Evolutionary conservation across 2,888 invertebrate species (phyloP).

Genomic region (Ceraclea dissimilis): DNA sequence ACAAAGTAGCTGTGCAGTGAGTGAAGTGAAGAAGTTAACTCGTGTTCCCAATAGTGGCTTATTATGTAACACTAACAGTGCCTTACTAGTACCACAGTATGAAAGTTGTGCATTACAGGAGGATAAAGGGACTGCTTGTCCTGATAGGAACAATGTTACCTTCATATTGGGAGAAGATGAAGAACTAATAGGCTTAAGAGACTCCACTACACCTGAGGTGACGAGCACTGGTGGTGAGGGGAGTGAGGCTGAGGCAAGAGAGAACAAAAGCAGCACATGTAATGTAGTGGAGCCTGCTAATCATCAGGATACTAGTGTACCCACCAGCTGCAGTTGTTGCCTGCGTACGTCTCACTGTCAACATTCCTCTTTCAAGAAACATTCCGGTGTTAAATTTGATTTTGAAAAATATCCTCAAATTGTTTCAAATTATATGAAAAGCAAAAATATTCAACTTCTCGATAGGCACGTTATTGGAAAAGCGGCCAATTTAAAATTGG

Average conservation of each 20-base stretch:
- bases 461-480: slow-evolving; percentile 53
- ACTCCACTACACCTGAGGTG: too few relatives aligned
- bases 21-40: slow-evolving; percentile 27
- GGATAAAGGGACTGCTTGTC: slow-evolving; percentile 4
- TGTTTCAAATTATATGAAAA: slow-evolving; percentile 67
- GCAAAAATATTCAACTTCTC: slow-evolving; percentile 60
- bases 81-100: neutral
- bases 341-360: slow-evolving; percentile 32
- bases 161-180: slow-evolving; percentile 69
- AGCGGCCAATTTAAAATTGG: slow-evolving; percentile 43
- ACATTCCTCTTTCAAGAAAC: slow-evolving; percentile 55
- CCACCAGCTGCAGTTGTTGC: slow-evolving; percentile 13
- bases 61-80: slow-evolving; percentile 15
- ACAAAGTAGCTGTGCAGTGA: neutral
- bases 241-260: neutral
- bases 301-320: slow-evolving; percentile 5
- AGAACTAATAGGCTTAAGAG: slow-evolving; percentile 56
- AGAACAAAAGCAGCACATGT: neutral
- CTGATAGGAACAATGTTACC: slow-evolving; percentile 39
- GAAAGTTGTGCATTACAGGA: slow-evolving; percentile 5
- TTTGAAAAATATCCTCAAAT: slow-evolving; percentile 68
- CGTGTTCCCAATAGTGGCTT: slow-evolving; percentile 28
- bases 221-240: too few relatives aligned
- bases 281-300: neutral
- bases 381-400: slow-evolving; percentile 67